These are phyloP conservation scores for Haliclona indistincta DNA, from an alignment of 37 sponge, comb jelly and placozoan genomes.

Conservation along the genomic window DNA sequence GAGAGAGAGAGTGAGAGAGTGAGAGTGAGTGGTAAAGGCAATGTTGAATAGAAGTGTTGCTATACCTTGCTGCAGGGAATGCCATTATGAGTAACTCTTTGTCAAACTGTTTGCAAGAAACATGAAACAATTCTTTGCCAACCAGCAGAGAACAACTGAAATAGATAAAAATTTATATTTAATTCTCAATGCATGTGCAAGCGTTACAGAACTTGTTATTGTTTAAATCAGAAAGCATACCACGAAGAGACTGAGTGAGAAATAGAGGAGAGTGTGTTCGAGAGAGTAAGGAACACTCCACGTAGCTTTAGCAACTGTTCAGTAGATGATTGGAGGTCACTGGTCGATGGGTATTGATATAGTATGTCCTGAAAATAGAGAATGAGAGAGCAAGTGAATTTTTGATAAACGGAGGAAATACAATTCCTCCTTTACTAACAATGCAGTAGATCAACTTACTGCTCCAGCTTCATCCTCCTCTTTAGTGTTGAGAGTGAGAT, in stretches of 20 bases:
- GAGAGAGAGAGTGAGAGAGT: not conserved
- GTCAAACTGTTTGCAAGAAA: constrained; percentile 33
- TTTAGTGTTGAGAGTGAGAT: constrained; percentile 63
- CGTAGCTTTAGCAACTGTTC: constrained; percentile 30
- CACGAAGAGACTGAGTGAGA: constrained; percentile 4
- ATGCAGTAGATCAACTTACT: constrained; percentile 17
- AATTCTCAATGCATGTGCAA: not conserved
- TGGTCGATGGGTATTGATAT: constrained; percentile 19
- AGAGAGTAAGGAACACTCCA: constrained; percentile 61
- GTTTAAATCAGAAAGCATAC: not conserved
- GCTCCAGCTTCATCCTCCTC: constrained; percentile 58
- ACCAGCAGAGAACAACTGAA: constrained; percentile 10
- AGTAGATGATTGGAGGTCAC: too few species aligned
- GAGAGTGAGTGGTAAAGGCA: not conserved
- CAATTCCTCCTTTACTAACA: not conserved
- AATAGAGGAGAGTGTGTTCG: constrained; percentile 29
- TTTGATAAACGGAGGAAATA: not conserved
- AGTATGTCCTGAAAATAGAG: constrained; percentile 38
- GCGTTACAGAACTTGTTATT: not conserved
- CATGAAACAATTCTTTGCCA: constrained; percentile 26
- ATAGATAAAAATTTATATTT: not conserved
- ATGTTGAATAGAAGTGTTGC: not conserved
- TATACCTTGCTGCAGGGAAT: constrained; percentile 32
- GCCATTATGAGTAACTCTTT: constrained; percentile 65
- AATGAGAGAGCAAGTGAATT: not conserved